Conservation (phyloP, 2,113 vertebrate species). For the Sminthopsis crassicaudata region DNA sequence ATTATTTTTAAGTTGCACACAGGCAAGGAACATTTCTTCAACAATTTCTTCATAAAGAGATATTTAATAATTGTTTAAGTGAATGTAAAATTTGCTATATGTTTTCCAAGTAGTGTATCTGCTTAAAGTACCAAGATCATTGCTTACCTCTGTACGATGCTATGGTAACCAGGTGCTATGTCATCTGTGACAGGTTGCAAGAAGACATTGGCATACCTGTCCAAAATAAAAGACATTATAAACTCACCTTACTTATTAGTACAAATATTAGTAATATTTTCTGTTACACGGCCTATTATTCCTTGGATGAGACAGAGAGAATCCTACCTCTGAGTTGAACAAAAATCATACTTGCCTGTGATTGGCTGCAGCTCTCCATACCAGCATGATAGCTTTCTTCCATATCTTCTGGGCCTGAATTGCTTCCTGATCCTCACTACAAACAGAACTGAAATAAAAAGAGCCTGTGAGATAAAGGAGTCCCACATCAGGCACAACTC, state of each 20-base stretch:
- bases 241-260: conserved; percentile 18
- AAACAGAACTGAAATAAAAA: conserved; percentile 91
- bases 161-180: conserved; percentile 99
- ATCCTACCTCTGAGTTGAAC: conserved; percentile 18
- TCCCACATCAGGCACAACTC: conserved; percentile 8
- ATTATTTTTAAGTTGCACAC: not conserved
- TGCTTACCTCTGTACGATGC: conserved; percentile 97
- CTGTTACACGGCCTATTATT: not conserved
- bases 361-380: conserved; percentile 99
- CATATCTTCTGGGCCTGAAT: conserved; percentile 99
- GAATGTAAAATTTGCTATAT: not conserved
- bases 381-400: conserved; percentile 99
- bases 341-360: conserved; percentile 89
- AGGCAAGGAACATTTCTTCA: not conserved
- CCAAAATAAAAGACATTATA: conserved; percentile 59
- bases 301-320: not conserved
- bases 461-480: not conserved
- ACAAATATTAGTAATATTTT: conserved; percentile 15
- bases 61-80: not conserved
- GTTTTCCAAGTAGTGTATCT: not conserved
- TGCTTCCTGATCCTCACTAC: conserved; percentile 98
- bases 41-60: not conserved
- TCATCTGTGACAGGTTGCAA: conserved; percentile 98
- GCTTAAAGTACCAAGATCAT: not conserved
- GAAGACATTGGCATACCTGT: conserved; percentile 98